Evolutionary conservation across 2,113 vertebrate species (phyloP).

Genomic region (Mystacornis crossleyi): DNA sequence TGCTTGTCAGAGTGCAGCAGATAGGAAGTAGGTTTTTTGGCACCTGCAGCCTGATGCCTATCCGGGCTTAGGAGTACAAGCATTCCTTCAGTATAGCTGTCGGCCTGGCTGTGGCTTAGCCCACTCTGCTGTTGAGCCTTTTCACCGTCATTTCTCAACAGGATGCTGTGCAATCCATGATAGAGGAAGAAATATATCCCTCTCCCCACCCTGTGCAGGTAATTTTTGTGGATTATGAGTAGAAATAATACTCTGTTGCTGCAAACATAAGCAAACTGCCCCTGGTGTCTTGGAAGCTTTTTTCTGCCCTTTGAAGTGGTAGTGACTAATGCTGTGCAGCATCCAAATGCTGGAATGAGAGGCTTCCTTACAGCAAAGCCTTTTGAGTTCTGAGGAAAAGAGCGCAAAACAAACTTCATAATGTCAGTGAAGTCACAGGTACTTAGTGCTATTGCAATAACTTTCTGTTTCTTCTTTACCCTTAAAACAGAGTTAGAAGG

Average conservation of each 20-base stretch:
- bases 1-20: not conserved
- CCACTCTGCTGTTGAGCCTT: rapidly evolving
- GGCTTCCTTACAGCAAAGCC: not conserved
- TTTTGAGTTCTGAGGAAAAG: not conserved
- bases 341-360: not conserved
- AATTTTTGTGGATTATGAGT: not conserved
- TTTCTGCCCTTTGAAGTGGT: not conserved
- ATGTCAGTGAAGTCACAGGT: not conserved
- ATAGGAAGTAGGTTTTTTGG: not conserved
- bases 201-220: not conserved
- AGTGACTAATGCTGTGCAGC: not conserved
- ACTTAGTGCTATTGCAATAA: not conserved
- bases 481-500: not conserved
- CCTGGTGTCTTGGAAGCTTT: not conserved
- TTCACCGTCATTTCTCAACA: not conserved
- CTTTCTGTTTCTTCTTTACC: not conserved
- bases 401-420: not conserved
- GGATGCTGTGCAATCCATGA: not conserved
- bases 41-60: not conserved
- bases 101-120: not conserved
- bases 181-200: not conserved
- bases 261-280: not conserved
- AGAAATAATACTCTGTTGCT: not conserved
- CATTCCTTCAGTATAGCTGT: not conserved
- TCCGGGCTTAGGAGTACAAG: not conserved